Percentiles rank a stretch among this genome's conserved stretches.
phyloP scores from a whole-genome alignment of 1,140 invertebrate species.

The Plectus sambesii region DNA sequence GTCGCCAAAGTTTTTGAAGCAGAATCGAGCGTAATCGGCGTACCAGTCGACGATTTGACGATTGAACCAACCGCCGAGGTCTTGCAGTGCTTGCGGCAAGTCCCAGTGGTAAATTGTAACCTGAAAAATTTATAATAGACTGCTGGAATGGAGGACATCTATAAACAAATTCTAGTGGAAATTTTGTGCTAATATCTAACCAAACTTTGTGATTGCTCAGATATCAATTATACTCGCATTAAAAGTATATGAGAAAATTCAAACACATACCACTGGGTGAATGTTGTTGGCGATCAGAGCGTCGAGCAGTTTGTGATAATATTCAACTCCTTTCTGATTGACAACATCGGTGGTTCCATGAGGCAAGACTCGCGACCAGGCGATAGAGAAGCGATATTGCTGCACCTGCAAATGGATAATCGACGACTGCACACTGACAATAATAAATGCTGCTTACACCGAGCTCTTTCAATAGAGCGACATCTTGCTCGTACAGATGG shows the following conservation, averaged over 20 bases:
- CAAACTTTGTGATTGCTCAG: too few species aligned
- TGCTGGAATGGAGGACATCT: too few species aligned
- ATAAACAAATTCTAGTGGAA: background rate
- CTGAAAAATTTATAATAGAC: too few species aligned
- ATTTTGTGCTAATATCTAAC: background rate
- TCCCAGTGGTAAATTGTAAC: conserved; percentile 53
- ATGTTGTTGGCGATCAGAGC: conserved; percentile 55
- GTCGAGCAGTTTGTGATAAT: conserved; percentile 58
- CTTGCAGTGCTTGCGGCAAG: conserved; percentile 44
- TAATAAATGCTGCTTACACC: too few species aligned
- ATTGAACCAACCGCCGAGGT: conserved; percentile 51
- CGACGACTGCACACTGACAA: too few species aligned
- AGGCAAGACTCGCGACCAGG: conserved; percentile 59
- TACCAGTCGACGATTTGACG: conserved; percentile 50
- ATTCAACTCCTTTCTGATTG: conserved; percentile 56
- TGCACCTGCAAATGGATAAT: too few species aligned
- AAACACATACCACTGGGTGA: conserved; percentile 52
- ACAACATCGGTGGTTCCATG: conserved; percentile 51
- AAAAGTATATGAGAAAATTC: too few species aligned
- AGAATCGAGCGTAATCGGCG: conserved; percentile 46
- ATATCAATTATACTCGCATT: too few species aligned
- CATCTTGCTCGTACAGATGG: conserved; percentile 28
- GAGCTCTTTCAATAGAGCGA: conserved; percentile 19
- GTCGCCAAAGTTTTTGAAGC: conserved; percentile 45
- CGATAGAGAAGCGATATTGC: conserved; percentile 59